A percentile compares a stretch with the other conserved stretches of the same genome.
Conservation (phyloP, 2,113 vertebrate species). For the Mungos mungo region DNA sequence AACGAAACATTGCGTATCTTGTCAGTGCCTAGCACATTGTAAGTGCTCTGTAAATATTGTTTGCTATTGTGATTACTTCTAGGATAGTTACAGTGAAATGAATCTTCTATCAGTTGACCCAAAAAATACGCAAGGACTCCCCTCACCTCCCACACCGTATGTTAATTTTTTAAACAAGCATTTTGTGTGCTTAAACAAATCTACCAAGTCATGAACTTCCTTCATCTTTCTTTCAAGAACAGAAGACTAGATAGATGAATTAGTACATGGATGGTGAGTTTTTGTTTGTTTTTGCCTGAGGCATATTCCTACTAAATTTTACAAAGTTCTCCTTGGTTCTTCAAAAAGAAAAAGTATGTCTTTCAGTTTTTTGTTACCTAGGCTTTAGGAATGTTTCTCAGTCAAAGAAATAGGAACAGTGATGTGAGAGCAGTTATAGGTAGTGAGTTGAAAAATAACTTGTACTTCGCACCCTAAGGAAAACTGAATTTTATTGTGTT, state of each 20-base stretch:
- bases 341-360: not conserved
- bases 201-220: not conserved
- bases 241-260: not conserved
- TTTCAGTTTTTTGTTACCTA: constrained; percentile 15
- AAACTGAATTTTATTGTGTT: not conserved
- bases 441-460: constrained; percentile 12
- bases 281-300: constrained; percentile 37
- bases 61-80: not conserved
- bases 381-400: not conserved
- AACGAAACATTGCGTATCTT: not conserved
- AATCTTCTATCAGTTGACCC: not conserved
- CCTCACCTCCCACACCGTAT: not conserved
- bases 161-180: not conserved
- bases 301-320: constrained; percentile 33
- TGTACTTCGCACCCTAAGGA: not conserved
- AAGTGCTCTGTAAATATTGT: not conserved
- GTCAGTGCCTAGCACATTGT: not conserved
- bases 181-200: constrained; percentile 12
- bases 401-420: constrained; percentile 21
- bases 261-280: not conserved
- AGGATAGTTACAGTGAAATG: not conserved
- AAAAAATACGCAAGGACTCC: not conserved
- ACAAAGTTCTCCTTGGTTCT: not conserved
- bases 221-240: not conserved
- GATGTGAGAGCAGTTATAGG: not conserved